Base-by-base conservation (phyloP, 2,113 vertebrate genomes). In the Erinaceus europaeus region DNA sequence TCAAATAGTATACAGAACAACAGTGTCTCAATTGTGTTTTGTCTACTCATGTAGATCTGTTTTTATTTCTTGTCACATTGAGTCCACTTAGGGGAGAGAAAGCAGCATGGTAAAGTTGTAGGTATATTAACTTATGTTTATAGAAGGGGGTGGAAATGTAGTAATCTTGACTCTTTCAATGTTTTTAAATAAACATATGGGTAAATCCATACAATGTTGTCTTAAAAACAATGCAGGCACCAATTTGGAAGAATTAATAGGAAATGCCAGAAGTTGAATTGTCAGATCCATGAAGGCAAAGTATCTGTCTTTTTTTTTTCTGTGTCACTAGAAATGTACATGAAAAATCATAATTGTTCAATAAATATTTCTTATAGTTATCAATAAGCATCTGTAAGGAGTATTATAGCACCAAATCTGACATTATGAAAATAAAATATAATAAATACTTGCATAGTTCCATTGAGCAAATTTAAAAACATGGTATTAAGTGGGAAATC, bases 291-390 rank as follows among this genome's bases (percentile, higher is more conserved):
- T 6, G 21, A 84, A 14, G 5, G 17, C n/a, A 88, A 17, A 64
- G 5, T 85, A 78, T 85, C 11, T 73, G 2, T 21, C 11, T 78
- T 21, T 1, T 18, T 72, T 67, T 48, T 29, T 55, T 8, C 23
- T 55, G 1, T 71, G 40, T 78, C 74, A 64, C 3, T 4, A 86
- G 15, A 0, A 52, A 6, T 11, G 57, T 61, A 34, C 3, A 65
- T 73, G 27, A 75, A 68, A 74, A 91, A 71, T 9, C 48, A 6
- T 65, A 62, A 8, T 50, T 73, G n/a, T 61, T 89, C 6, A 42
- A 34, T 75, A 77, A 40, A 72, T 79, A 29, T 68, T 77, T 86
- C 13, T 65, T 89, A 89, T n/a, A n/a, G n/a, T n/a, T 78, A 27
- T 69, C 62, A 85, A 73, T 40, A 14, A 76, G 25, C 5, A 67